phyloP scores from a whole-genome alignment of 2,888 invertebrate genomes.

The Cheilosia vulpina region DNA sequence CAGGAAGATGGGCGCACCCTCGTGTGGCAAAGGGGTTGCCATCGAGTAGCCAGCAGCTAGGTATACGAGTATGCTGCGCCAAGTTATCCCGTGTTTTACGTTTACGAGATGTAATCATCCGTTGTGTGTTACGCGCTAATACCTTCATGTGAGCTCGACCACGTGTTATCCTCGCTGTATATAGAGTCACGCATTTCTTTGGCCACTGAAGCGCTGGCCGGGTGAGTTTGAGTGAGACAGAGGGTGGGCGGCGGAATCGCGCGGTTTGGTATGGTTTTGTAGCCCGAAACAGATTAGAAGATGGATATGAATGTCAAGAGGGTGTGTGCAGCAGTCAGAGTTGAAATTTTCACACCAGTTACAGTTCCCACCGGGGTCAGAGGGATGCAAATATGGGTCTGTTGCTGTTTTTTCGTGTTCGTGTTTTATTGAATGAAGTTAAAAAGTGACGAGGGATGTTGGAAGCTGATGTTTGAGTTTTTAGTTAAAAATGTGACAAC shows the following conservation, averaged over 20 bases:
- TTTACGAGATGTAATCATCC: slow-evolving; percentile 81
- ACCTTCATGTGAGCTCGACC: slow-evolving; percentile 83
- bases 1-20: slow-evolving; percentile 13
- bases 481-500: not conserved
- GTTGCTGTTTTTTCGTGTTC: slow-evolving; percentile 21
- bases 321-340: slow-evolving; percentile 29
- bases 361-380: slow-evolving; percentile 59
- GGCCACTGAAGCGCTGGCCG: slow-evolving; percentile 54
- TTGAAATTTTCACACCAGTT: slow-evolving; percentile 73
- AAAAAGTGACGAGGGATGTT: slow-evolving; percentile 59
- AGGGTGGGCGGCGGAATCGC: slow-evolving; percentile 36
- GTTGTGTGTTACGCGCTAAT: slow-evolving; percentile 83
- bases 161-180: slow-evolving; percentile 79
- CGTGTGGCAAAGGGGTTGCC: slow-evolving; percentile 72
- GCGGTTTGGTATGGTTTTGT: slow-evolving; percentile 49
- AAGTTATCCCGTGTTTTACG: slow-evolving; percentile 50
- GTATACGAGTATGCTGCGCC: slow-evolving; percentile 5
- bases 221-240: not conserved
- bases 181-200: slow-evolving; percentile 72
- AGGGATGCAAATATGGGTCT: slow-evolving; percentile 62
- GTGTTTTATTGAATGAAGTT: slow-evolving; percentile 37
- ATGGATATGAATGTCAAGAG: slow-evolving; percentile 74
- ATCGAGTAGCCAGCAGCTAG: slow-evolving; percentile 11
- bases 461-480: slow-evolving; percentile 16
- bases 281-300: slow-evolving; percentile 70